Base-by-base conservation (phyloP, 2,888 invertebrate genomes). In the Physocephala rufipes region DNA sequence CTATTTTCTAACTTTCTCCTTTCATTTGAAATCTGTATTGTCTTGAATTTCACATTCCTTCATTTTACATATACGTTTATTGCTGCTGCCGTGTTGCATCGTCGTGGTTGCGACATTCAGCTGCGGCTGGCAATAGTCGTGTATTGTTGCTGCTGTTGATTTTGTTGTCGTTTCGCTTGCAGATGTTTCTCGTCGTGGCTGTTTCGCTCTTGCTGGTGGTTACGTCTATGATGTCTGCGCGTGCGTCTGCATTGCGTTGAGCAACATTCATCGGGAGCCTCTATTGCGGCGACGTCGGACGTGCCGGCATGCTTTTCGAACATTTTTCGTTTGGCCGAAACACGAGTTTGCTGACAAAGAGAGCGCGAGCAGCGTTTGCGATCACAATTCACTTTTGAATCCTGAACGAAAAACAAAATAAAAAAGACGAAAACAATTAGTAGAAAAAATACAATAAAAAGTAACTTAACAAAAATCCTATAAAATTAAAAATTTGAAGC, bases 301-400 rank as follows among this genome's bases (percentile, higher is more conserved):
- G 91, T 94, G 94, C 7, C 91, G 89, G 84, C 93, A 90, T 78
- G 93, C 88, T 78, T 92, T 89, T 86, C 95, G 93, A 75, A 83
- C 0, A 79, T 55, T 21, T 84, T 82, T 30, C 84, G 79, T 74
- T 83, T 84, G 64, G 77, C 75, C 16, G 83, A 78, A 58, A 80
- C 82, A 7, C 83, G 79, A 24, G 78, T 77, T 75, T 77, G 77
- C 70, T 83, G 84, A 78, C 83, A 83, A 9, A 81, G 83, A 36
- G 83, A 83, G 16, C 84, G 79, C 21, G 84, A 84, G 76, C 83
- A 83, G n/a, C 91, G 90, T 82, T 93, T 93, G 75, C 94, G 89
- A 76, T 92, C 91, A 85, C 95, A 96, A 72, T 90, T 91, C 72
- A 93, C 91, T 79, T 90, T 90, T 67, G 94, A 93, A 82, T 94